These are phyloP conservation scores for Shargacucullia verbasci DNA, from an alignment of 2,888 invertebrate genomes.

Conservation along the genomic window DNA sequence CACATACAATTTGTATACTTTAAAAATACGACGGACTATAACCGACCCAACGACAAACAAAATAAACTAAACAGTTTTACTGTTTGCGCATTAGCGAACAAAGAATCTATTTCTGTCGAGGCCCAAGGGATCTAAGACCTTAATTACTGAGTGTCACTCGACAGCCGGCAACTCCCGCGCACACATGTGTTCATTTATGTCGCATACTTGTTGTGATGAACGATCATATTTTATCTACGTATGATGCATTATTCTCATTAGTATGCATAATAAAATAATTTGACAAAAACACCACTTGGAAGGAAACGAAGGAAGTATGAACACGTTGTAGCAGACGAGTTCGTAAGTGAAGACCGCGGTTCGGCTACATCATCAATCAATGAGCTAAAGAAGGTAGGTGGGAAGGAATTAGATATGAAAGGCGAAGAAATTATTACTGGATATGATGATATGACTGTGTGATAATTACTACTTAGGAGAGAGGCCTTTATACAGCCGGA, in stretches of 20 bases:
- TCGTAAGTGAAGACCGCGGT: no score
- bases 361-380: no score
- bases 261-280: not conserved
- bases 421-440: no score
- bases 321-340: no score
- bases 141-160: slow-evolving; percentile 72
- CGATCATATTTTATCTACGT: slow-evolving; percentile 28
- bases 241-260: slow-evolving; percentile 32
- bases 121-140: slow-evolving; percentile 70
- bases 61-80: slow-evolving; percentile 38
- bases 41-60: slow-evolving; percentile 31
- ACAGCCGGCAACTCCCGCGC: slow-evolving; percentile 66
- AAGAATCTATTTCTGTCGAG: slow-evolving; percentile 69
- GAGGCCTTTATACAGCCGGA: no score
- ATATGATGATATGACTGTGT: no score
- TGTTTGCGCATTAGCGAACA: slow-evolving; percentile 60
- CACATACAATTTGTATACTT: no score
- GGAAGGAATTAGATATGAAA: no score
- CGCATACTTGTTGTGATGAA: slow-evolving; percentile 34
- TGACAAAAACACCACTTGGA: not conserved
- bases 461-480: no score
- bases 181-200: slow-evolving; percentile 55
- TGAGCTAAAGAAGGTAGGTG: no score
- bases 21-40: slow-evolving; percentile 27
- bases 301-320: no score